phyloP scores from a whole-genome alignment of 1,140 invertebrate genomes.

The Leptopilina clavipes region DNA sequence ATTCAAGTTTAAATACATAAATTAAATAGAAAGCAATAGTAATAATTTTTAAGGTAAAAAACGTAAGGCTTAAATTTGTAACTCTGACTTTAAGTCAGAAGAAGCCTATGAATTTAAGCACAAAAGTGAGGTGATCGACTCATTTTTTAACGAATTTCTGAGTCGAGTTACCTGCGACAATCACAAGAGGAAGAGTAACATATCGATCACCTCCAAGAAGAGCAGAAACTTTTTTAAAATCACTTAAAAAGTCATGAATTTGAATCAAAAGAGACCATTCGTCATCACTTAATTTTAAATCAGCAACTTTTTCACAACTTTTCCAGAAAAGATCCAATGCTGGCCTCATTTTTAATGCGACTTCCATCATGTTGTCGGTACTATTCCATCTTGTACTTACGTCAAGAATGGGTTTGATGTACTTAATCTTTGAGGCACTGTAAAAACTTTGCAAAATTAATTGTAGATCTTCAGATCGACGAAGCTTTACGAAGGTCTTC shows the following conservation, averaged over 20 bases:
- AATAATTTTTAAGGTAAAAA: not conserved
- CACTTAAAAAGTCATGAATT: too few relatives aligned
- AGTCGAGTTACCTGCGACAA: too few relatives aligned
- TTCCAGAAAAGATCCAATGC: not conserved
- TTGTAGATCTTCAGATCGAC: slow-evolving; percentile 24
- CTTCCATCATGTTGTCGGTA: slow-evolving; percentile 34
- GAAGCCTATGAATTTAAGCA: not conserved
- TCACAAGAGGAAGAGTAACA: slow-evolving; percentile 30
- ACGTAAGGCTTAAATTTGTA: slow-evolving; percentile 15
- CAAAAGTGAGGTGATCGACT: not conserved
- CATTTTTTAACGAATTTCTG: too few relatives aligned
- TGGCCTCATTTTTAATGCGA: not conserved
- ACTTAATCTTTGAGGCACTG: slow-evolving; percentile 26
- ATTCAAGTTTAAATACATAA: too few relatives aligned
- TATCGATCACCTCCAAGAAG: slow-evolving; percentile 33
- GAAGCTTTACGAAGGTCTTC: slow-evolving; percentile 33
- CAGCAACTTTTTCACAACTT: not conserved
- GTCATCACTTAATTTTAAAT: not conserved
- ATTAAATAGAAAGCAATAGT: too few relatives aligned
- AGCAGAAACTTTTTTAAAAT: too few relatives aligned
- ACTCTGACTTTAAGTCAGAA: not conserved
- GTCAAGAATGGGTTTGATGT: slow-evolving; percentile 32
- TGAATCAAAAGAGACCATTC: not conserved
- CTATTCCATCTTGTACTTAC: slow-evolving; percentile 38
- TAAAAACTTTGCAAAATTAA: slow-evolving; percentile 33